Evolutionary conservation across 2,888 invertebrate genomes (phyloP).

Genomic region (Neoascia interrupta): DNA sequence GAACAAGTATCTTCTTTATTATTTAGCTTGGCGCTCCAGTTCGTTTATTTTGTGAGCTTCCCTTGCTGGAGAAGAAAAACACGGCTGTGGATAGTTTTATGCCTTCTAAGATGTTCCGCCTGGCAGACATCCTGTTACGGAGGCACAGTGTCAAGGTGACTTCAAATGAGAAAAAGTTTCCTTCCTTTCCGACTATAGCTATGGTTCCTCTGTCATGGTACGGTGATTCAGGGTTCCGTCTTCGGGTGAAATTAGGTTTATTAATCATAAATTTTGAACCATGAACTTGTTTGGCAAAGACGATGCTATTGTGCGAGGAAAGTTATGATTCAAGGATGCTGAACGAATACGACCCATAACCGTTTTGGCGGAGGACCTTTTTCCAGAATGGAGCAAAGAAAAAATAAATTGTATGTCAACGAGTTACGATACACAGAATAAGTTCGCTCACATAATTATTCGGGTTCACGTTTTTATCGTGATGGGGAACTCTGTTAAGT

Average conservation of each 20-base stretch:
- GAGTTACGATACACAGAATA: too few relatives aligned
- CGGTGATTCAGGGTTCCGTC: neutral
- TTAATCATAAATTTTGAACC: constrained; percentile 18
- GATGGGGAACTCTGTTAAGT: too few relatives aligned
- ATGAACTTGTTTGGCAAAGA: constrained; percentile 33
- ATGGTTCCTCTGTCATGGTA: neutral
- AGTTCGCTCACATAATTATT: too few relatives aligned
- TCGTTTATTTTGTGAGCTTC: neutral
- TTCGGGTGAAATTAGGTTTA: constrained; percentile 11
- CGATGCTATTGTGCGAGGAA: constrained; percentile 10
- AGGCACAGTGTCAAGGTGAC: constrained; percentile 44
- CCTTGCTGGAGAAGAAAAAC: neutral
- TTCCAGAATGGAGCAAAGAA: too few relatives aligned
- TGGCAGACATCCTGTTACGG: constrained; percentile 6
- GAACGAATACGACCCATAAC: constrained; percentile 23
- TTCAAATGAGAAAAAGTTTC: constrained; percentile 2
- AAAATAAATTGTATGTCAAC: too few relatives aligned
- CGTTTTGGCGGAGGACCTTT: too few relatives aligned
- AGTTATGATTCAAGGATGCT: constrained; percentile 8
- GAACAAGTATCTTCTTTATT: constrained; percentile 5
- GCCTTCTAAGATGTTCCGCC: constrained; percentile 3
- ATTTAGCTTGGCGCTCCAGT: neutral
- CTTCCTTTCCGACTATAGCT: neutral
- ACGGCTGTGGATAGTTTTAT: constrained; percentile 21
- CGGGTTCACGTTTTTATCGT: too few relatives aligned